Conservation (phyloP, 2,888 invertebrate genomes). For the Hyppa rectilinea region DNA sequence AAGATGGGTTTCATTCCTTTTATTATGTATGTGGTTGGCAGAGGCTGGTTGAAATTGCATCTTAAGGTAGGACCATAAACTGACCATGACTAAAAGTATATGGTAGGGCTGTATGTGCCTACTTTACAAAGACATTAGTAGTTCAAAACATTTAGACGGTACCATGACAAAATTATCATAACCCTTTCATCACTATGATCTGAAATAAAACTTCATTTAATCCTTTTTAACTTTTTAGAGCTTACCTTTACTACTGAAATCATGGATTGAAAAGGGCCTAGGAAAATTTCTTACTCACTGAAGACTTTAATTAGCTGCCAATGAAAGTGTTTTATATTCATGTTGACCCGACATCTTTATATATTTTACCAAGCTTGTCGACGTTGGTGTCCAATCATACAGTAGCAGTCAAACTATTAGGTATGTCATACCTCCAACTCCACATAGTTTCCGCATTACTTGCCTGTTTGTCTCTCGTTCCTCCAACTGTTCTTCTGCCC, state of each 20-base stretch:
- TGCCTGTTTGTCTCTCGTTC: not conserved
- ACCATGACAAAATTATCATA: not conserved
- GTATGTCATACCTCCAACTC: not conserved
- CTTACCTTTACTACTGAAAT: not conserved
- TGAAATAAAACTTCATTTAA: not conserved
- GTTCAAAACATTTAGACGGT: not conserved
- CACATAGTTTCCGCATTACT: not conserved
- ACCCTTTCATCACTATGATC: not conserved
- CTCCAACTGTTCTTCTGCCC: slow-evolving; percentile 3
- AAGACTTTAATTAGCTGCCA: not conserved
- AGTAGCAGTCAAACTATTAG: too few relatives aligned
- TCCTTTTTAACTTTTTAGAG: not conserved
- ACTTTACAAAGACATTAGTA: not conserved
- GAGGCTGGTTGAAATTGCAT: not conserved
- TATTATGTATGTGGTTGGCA: not conserved
- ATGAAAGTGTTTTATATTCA: not conserved
- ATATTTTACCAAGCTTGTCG: not conserved
- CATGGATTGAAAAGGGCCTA: not conserved
- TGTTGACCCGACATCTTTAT: not conserved
- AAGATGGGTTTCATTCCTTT: slow-evolving; percentile 31
- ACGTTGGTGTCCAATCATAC: too few relatives aligned
- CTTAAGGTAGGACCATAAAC: not conserved
- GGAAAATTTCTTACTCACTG: not conserved
- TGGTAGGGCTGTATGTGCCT: not conserved
- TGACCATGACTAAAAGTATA: too few relatives aligned